Evolutionary conservation across 1,140 invertebrate genomes (phyloP), one percentile per base, ranked within the genome.

Genomic region (Penaeus japonicus): DNA sequence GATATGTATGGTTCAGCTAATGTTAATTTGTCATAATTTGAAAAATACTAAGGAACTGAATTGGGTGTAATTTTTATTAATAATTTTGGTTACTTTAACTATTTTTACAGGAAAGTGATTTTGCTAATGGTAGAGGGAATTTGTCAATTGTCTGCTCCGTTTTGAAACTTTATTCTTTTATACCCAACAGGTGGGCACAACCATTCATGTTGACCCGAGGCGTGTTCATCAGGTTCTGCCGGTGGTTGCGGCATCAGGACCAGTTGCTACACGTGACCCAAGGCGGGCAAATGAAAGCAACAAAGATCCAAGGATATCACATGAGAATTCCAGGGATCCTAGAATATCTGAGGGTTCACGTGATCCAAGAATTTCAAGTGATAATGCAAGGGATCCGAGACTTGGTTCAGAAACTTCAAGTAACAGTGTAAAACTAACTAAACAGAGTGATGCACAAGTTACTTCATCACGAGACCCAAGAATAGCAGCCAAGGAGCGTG

Each of bases 161-260:
- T 47, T 47, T 47, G 0, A 10, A 15, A 47, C 47, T 47, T 47
- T 47, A 12, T 12, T 62, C 1, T 1, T 57, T 62, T 62, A 27
- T 32, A 62, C 54, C 54, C 70, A n/a, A 55, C 84, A 85, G 84
- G 84, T 85, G 54, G 57, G 57, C 53, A 57, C 80, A 77, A 88
- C 65, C 80, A 88, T 88, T 22, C 87, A 88, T 59, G 54, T 88
- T 30, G 87, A 88, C 87, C 87, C 87, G 22, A 24, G 87, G 35
- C 87, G 87, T 24, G 70, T 88, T n/a, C 80, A 88, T 35, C 79
- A 88, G 70, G 87, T 88, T 17, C 87, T 88, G 22, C 87, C 87
- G 5, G 53, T 77, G 27, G 87, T 88, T 24, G 47, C 85, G 30
- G 85, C 78, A 4, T 54, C 84, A 17, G 54, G 39, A 35, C 54